A percentile compares a stretch with the other conserved stretches of the same genome.
These are phyloP conservation scores for Pogonognathellus flavescens DNA, from an alignment of 1,140 invertebrate genomes.

Conservation along the genomic window DNA sequence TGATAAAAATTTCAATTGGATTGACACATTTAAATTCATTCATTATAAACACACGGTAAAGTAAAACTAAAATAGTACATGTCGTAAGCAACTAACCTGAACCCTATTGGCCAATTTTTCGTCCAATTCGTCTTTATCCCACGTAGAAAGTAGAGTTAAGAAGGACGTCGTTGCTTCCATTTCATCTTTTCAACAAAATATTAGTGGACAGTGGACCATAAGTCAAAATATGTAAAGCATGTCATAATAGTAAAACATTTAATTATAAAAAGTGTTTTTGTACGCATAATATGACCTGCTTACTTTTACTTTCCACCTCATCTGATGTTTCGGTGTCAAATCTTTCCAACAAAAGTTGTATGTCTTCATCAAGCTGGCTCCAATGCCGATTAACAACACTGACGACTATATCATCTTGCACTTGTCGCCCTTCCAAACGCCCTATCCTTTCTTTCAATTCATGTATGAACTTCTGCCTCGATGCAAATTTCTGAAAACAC, in stretches of 20 bases:
- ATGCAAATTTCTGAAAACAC: slow-evolving; percentile 93
- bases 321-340: slow-evolving; percentile 98
- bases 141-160: slow-evolving; percentile 92
- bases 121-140: slow-evolving; percentile 96
- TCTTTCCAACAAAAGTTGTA: slow-evolving; percentile 90
- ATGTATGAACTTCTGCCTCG: slow-evolving; percentile 87
- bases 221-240: too few species aligned
- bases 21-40: too few species aligned
- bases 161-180: slow-evolving; percentile 96
- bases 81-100: slow-evolving; percentile 73
- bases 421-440: slow-evolving; percentile 95
- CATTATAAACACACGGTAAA: too few species aligned
- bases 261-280: too few species aligned
- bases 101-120: slow-evolving; percentile 94
- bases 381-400: slow-evolving; percentile 98
- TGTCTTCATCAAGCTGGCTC: slow-evolving; percentile 98
- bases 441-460: slow-evolving; percentile 94
- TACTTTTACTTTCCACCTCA: slow-evolving; percentile 90
- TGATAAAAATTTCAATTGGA: too few species aligned
- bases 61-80: too few species aligned
- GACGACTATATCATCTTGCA: slow-evolving; percentile 96
- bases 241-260: too few species aligned
- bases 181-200: too few species aligned
- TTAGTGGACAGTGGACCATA: too few species aligned
- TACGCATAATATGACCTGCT: too few species aligned